phyloP scores from a whole-genome alignment of 2,113 vertebrate species.

The Leucopsar rothschildi region DNA sequence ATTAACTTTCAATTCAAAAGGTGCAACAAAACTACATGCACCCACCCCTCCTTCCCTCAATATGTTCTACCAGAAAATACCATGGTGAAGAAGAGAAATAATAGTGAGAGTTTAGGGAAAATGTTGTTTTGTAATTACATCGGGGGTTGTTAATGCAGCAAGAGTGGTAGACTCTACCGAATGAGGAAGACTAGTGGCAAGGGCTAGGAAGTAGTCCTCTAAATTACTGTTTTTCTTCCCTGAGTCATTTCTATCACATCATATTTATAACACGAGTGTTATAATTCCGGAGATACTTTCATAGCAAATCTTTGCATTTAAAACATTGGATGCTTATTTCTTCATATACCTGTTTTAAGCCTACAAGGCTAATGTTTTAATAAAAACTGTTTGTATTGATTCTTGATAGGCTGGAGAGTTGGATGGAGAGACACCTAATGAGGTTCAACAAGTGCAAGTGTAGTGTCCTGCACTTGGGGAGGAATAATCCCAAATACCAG shows the following conservation, averaged over 20 bases:
- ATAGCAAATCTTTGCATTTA: background rate
- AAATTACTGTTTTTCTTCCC: background rate
- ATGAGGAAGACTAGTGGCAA: background rate
- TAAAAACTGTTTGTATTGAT: background rate
- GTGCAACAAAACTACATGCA: background rate
- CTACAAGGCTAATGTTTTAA: background rate
- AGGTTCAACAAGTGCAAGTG: background rate
- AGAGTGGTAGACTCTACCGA: background rate
- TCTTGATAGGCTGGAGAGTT: background rate
- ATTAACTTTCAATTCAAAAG: background rate
- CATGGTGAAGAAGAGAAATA: background rate
- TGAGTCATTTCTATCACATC: background rate
- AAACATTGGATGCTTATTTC: background rate
- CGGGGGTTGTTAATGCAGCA: background rate
- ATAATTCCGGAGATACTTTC: background rate
- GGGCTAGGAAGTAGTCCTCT: background rate
- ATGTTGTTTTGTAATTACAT: background rate
- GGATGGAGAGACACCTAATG: background rate
- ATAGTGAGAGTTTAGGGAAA: background rate
- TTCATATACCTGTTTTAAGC: background rate
- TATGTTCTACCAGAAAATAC: background rate
- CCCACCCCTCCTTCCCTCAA: background rate
- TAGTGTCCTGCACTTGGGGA: background rate
- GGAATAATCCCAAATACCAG: background rate
- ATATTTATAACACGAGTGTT: background rate